Base-by-base conservation (phyloP, 64 coral and sea anemone species). In the Stichodactyla helianthus region DNA sequence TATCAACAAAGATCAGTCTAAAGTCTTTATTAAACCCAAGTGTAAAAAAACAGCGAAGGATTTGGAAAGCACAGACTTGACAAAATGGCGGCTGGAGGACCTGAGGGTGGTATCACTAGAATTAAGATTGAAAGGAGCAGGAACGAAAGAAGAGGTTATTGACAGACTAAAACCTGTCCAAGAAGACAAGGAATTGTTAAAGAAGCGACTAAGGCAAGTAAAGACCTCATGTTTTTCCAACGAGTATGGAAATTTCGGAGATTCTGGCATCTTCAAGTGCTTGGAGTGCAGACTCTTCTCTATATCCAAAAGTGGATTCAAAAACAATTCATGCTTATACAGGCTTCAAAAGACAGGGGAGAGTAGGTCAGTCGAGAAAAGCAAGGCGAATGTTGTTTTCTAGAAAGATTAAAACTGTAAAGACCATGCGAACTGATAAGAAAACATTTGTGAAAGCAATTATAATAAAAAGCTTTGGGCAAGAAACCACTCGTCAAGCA, bases 301-400 rank as follows among this genome's bases (percentile, higher is more conserved):
- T 84, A 71, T 84, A 89, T 84, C 88, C 88, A 22, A 89, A 89
- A 65, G 88, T 68, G 82, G 51, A 89, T 82, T 89, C 60, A 26
- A 82, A 31, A 58, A 84, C 55, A 19, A 82, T 83, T 50, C 50
- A 17, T 52, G 55, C 20, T 65, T 84, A 84, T 57, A 84, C 82
- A 64, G 18, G 54, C n/a, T 27, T 71, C n/a, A 84, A 89, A 83
- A 89, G 77, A 83, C 62, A 89, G 67, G 82, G 88, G 26, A 89
- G 88, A 27, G 85, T 54, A 84, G 82, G 88, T 61, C 88, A 89
- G 81, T 84, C 50, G 26, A 89, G 88, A 89, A 89, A 89, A 54
- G 88, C 79, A 18, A 17, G 50, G 50, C 82, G 81, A 65, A 83
- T 89, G 82, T 26, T 89, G 7, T 84, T 84, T 52, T 84, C 79